Evolutionary conservation across 2,797 vertebrate species (phyloP).

Genomic region (Tarsius wallacei): DNA sequence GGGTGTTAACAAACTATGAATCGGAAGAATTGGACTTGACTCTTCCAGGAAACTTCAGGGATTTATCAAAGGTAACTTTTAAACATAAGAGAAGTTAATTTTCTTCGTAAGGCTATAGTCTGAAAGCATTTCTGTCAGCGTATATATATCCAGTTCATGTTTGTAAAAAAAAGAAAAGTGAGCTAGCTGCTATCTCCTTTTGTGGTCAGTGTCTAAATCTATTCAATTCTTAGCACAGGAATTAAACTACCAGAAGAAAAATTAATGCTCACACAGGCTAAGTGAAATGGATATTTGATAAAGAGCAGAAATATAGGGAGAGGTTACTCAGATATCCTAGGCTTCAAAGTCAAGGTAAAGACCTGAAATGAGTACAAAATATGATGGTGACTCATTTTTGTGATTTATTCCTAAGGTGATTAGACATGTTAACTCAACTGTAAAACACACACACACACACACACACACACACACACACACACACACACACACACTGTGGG

Average conservation of each 20-base stretch:
- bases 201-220: not conserved
- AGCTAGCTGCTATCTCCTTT: not conserved
- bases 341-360: not conserved
- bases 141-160: not conserved
- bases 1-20: slow-evolving; percentile 99
- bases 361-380: slow-evolving; percentile 27
- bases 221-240: not conserved
- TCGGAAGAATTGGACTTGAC: slow-evolving; percentile 98
- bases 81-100: not conserved
- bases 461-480: not conserved
- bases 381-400: not conserved
- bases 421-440: not conserved
- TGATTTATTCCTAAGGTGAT: not conserved
- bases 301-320: not conserved
- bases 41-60: slow-evolving; percentile 98
- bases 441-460: not conserved
- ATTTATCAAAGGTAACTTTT: slow-evolving; percentile 97
- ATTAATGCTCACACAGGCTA: not conserved
- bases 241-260: not conserved
- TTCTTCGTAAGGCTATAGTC: not conserved
- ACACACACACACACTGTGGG: not conserved
- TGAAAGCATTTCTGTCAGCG: not conserved
- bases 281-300: not conserved
- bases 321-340: not conserved
- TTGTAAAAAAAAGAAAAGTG: not conserved